These are phyloP conservation scores for Gavia stellata DNA, from an alignment of 2,113 vertebrate species.

Conservation along the genomic window DNA sequence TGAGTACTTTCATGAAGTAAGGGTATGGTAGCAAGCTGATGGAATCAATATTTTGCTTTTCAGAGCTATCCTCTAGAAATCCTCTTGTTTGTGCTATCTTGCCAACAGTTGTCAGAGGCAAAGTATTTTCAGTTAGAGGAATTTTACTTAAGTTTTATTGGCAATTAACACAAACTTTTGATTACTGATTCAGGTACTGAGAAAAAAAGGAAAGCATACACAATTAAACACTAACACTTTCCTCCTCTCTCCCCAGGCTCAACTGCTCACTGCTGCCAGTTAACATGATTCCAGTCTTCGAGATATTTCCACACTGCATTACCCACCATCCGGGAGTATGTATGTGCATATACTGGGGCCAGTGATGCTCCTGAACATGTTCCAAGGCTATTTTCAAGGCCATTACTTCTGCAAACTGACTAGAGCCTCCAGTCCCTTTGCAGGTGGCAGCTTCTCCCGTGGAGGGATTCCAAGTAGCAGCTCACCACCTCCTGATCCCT, in stretches of 20 bases:
- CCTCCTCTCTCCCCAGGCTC: neutral
- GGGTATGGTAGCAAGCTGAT: neutral
- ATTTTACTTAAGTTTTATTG: neutral
- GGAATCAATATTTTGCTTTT: neutral
- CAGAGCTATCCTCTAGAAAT: neutral
- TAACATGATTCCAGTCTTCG: neutral
- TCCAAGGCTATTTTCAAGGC: slow-evolving; percentile 49
- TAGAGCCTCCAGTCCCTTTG: neutral
- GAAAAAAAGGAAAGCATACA: neutral
- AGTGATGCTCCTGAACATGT: neutral
- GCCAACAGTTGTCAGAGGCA: neutral
- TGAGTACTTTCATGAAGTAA: neutral
- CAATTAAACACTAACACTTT: neutral
- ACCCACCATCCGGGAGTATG: neutral
- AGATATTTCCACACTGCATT: neutral
- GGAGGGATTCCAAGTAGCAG: slow-evolving; percentile 8
- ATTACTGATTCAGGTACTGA: neutral
- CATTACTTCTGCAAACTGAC: slow-evolving; percentile 49
- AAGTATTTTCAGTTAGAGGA: neutral
- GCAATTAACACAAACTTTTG: neutral
- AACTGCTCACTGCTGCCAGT: neutral
- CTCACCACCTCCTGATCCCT: neutral
- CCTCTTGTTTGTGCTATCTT: neutral
- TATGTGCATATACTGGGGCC: neutral
- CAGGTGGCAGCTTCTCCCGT: neutral